Evolutionary conservation across 2,797 vertebrate species (phyloP), one percentile per base, ranked within the genome.

Genomic region (Sparidentex hasta): DNA sequence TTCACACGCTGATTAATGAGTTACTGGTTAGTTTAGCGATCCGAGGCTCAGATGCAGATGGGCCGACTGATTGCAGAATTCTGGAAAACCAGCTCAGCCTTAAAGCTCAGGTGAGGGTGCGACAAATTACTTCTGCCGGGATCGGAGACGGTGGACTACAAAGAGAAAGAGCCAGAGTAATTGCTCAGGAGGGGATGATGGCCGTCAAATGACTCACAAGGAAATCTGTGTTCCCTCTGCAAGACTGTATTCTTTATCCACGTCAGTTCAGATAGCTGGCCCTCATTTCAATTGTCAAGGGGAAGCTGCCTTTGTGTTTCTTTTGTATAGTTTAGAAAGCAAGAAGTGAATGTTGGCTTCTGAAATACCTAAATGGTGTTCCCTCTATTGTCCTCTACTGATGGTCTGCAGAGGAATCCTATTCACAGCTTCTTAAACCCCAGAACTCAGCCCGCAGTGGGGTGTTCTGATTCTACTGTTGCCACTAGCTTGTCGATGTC

Each of bases 1-100:
- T 25, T 7, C 41, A 48, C 61, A 5, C 66, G 52, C 25, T 38
- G 61, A 82, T 84, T 72, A 78, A 84, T 48, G 85, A 73, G 51
- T 23, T 13, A 44, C 17, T 48, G 46, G 44, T 79, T 61, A 38
- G 25, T 55, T 61, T 14, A 11, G 23, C 63, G 74, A 84, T 75
- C 51, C 4, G 6, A 55, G 64, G 58, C 56, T 61, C 52, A 47
- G 72, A 68, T 71, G 48, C 71, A 21, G 51, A 11, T 0, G n/a
- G 2, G 52, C 16, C 0, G 9, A 8, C 25, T 16, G 77, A 83
- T 59, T 64, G 46, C 21, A 4, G 51, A 63, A 59, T 44, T 47
- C 59, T 51, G 48, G 56, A 66, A 76, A 38, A 27, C 12, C 25
- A 54, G 50, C 41, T 76, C 68, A 25, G 76, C 38, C 50, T 43